These are phyloP conservation scores for Ferdinandea cuprea DNA, from an alignment of 2,888 invertebrate species.

Conservation along the genomic window DNA sequence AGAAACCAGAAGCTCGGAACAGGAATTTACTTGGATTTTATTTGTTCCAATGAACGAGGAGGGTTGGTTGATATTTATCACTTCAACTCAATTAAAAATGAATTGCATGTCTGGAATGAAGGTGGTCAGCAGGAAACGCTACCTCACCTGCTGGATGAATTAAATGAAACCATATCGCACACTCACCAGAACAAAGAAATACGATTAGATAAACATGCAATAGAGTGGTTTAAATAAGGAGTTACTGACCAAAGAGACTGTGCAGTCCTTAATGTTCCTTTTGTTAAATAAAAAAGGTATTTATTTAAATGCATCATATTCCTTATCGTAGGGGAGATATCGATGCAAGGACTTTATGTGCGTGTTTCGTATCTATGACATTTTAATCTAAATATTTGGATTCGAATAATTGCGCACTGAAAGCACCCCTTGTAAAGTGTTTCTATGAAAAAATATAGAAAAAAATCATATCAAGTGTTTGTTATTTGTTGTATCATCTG, in stretches of 20 bases:
- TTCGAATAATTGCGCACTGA: constrained; percentile 29
- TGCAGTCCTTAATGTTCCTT: constrained; percentile 6
- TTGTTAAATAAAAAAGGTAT: constrained; percentile 44
- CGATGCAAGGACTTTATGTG: background rate
- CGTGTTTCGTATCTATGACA: constrained; percentile 25
- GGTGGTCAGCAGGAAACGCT: background rate
- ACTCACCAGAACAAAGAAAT: background rate
- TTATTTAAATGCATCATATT: constrained; percentile 44
- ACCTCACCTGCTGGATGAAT: constrained; percentile 13
- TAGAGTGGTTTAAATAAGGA: background rate
- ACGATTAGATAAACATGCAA: constrained; percentile 28
- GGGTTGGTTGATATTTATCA: constrained; percentile 43
- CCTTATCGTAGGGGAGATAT: background rate
- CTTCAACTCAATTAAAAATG: constrained; percentile 58
- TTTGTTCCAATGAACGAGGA: background rate
- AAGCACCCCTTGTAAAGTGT: constrained; percentile 50
- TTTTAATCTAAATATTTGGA: constrained; percentile 4
- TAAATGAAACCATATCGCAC: constrained; percentile 27
- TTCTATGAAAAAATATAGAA: constrained; percentile 25
- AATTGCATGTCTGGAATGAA: constrained; percentile 41
- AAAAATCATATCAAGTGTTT: background rate
- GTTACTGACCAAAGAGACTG: background rate
- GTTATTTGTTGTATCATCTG: background rate
- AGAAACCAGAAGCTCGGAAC: constrained; percentile 12
- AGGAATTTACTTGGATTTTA: background rate